Conservation (phyloP, 2,797 vertebrate species). For the Tolypeutes matacus region DNA sequence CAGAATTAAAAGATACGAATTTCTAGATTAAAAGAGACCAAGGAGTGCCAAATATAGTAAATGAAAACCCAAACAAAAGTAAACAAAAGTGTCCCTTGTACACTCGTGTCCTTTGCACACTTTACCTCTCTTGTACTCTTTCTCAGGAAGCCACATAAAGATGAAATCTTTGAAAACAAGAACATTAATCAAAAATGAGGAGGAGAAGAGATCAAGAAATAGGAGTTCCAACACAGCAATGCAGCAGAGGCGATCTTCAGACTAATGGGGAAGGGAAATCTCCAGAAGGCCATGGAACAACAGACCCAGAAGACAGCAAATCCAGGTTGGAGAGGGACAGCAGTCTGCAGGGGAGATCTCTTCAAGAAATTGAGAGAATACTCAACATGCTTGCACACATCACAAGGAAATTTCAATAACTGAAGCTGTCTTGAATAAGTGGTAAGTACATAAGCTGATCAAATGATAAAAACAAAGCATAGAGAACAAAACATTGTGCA, state of each 20-base stretch:
- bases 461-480: background rate
- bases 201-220: background rate
- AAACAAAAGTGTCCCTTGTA: background rate
- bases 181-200: background rate
- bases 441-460: background rate
- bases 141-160: background rate
- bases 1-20: background rate
- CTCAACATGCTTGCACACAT: background rate
- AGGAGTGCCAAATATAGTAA: background rate
- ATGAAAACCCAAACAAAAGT: background rate
- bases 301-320: background rate
- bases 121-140: background rate
- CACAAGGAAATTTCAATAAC: background rate
- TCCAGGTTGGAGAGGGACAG: background rate
- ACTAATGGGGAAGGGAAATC: background rate
- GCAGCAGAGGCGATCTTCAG: background rate
- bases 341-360: background rate
- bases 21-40: slow-evolving; percentile 32
- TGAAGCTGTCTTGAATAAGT: background rate
- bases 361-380: background rate
- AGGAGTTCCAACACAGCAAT: background rate
- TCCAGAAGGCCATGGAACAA: background rate
- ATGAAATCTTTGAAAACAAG: slow-evolving; percentile 17
- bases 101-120: background rate
- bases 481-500: background rate